Conservation (phyloP, 2,113 vertebrate species). For the Centrocercus urophasianus region DNA sequence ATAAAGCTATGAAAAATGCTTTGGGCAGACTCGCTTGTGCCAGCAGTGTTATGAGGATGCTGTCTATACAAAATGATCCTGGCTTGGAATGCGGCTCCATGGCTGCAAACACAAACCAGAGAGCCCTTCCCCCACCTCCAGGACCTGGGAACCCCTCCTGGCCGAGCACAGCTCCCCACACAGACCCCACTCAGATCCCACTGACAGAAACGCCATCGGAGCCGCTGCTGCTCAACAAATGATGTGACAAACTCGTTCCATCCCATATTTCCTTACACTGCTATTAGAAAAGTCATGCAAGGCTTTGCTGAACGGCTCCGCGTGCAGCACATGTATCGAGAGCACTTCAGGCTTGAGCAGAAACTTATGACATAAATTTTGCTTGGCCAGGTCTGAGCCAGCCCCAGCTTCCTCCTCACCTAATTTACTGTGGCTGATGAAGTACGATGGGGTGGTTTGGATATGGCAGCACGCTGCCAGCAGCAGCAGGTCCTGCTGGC, state of each 20-base stretch:
- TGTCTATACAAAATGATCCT: neutral
- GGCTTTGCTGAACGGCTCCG: neutral
- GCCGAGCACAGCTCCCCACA: neutral
- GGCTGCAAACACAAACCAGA: neutral
- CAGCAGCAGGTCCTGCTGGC: neutral
- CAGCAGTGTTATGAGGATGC: neutral
- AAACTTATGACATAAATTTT: neutral
- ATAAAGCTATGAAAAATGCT: too few relatives aligned
- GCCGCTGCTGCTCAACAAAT: neutral
- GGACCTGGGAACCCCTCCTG: too few relatives aligned
- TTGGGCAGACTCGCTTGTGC: too few relatives aligned
- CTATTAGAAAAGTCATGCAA: fast-evolving
- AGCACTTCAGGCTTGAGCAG: neutral
- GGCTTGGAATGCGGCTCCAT: constrained; percentile 32
- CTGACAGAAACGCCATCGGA: fast-evolving
- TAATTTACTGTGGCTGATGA: constrained; percentile 45
- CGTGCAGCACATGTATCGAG: neutral
- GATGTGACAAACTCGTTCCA: neutral
- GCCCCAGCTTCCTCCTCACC: constrained; percentile 14
- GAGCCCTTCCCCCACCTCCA: neutral
- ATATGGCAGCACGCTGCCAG: neutral
- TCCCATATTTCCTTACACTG: neutral
- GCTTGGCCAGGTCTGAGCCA: constrained; percentile 33
- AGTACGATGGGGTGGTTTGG: neutral
- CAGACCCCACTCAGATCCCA: too few relatives aligned